These are phyloP conservation scores for Salminus brasiliensis DNA, from an alignment of 2,113 vertebrate genomes.

Conservation along the genomic window DNA sequence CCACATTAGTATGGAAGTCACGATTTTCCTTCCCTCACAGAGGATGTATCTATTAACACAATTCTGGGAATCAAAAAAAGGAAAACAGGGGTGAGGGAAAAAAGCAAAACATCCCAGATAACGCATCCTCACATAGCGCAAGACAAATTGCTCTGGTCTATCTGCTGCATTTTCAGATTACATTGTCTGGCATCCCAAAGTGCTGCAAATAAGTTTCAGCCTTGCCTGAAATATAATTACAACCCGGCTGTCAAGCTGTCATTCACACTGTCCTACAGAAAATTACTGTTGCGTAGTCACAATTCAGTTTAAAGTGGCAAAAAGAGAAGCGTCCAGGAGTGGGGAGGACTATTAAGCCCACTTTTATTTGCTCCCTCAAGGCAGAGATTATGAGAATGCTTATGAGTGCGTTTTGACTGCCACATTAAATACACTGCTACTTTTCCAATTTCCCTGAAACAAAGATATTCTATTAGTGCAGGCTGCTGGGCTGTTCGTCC, in stretches of 20 bases:
- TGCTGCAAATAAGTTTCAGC: constrained; percentile 44
- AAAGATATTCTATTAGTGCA: not conserved
- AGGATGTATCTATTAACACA: constrained; percentile 62
- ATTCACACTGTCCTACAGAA: constrained; percentile 42
- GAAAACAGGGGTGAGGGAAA: too few species aligned
- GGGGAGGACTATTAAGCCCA: constrained; percentile 9
- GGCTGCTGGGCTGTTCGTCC: not conserved
- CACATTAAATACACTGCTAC: constrained; percentile 29
- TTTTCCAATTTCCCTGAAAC: constrained; percentile 11
- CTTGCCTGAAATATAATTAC: constrained; percentile 51
- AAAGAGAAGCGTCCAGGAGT: not conserved
- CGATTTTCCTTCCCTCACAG: constrained; percentile 50
- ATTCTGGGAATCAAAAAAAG: constrained; percentile 49
- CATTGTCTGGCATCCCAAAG: constrained; percentile 46
- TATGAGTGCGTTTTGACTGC: not conserved
- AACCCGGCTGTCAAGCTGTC: constrained; percentile 51
- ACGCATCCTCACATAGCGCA: constrained; percentile 48
- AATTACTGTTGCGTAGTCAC: constrained; percentile 30
- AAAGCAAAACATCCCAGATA: constrained; percentile 56
- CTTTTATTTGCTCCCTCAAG: not conserved
- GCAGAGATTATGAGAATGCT: constrained; percentile 27
- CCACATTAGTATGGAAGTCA: constrained; percentile 50
- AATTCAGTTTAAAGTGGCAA: constrained; percentile 42
- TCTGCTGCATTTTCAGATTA: constrained; percentile 54
- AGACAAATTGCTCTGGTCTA: constrained; percentile 60